Base-by-base conservation (phyloP, 2,113 vertebrate species). In the Malurus cyaneus region DNA sequence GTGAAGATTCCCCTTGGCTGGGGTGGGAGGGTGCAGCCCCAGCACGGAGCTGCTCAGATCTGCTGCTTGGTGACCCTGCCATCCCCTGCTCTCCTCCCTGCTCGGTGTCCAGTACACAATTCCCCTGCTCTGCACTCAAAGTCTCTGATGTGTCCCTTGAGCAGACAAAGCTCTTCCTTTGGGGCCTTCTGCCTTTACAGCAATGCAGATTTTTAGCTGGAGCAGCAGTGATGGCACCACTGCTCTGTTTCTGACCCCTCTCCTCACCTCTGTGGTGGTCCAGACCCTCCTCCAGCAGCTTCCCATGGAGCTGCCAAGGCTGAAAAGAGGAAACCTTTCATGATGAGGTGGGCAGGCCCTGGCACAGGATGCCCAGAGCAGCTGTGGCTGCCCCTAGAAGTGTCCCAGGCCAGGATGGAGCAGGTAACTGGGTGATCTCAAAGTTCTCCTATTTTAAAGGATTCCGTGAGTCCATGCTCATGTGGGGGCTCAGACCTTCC, bases 81-180 rank as follows among this genome's bases (percentile, higher is more conserved):
- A 0, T 6, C 17, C 26, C 28, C 41, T 39, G 10, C 14, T 44
- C 59, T 64, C 25, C 39, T 59, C 23, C 24, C 56, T 60, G 56
- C 69, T 23, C n/a, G 0, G 8, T 9, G 12, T 32, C 41, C 57
- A 16, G 11, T 53, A 11, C 44, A 46, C 18, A 46, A 46, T 19
- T 20, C 44, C 44, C 44, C 44, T 46, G 44, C 19, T 46, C 6
- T 1, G 3, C 23, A 36, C 6, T 15, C 31, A 29, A 32, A 1
- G 0, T 1, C 6, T 3, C 28, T 11, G 1, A 12, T 1, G 8
- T 10, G 25, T 19, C 6, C 53, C 53, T 3, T 23, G 10, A 72
- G 52, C 1, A 20, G 14, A 24, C 2, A 0, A 39, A 62, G 18
- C 29, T 42, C 25, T 42, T 42, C 25, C 9, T 12, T 47, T 26